Conservation (phyloP, 2,797 vertebrate genomes). For the Cynopterus sphinx region DNA sequence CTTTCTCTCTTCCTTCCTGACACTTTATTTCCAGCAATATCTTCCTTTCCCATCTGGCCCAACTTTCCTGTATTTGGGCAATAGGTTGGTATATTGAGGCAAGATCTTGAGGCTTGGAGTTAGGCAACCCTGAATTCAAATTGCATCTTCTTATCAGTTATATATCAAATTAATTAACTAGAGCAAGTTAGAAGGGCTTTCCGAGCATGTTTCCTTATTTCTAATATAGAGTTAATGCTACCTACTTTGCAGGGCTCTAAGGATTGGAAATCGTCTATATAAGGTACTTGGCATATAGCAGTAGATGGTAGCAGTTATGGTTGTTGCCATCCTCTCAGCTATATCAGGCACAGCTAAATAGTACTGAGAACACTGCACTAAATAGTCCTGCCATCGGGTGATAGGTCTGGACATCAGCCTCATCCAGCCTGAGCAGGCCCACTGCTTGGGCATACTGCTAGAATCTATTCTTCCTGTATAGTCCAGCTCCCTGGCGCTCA, state of each 20-base stretch:
- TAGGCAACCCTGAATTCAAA: not conserved
- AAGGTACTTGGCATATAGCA: not conserved
- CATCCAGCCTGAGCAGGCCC: not conserved
- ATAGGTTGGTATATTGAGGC: not conserved
- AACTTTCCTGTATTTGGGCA: not conserved
- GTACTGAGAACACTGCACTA: not conserved
- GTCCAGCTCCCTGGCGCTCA: not conserved
- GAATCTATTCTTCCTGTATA: not conserved
- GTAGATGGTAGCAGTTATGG: not conserved
- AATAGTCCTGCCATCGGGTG: not conserved
- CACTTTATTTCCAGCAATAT: not conserved
- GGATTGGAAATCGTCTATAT: not conserved
- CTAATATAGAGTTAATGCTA: not conserved
- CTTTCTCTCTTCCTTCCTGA: not conserved
- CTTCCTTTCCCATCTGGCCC: not conserved
- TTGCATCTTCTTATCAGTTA: not conserved
- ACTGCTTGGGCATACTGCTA: not conserved
- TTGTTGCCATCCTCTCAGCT: not conserved
- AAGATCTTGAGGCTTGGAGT: not conserved
- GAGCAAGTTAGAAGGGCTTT: not conserved
- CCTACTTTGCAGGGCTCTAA: not conserved
- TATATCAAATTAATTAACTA: not conserved
- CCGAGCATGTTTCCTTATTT: not conserved
- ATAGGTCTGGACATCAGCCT: not conserved
- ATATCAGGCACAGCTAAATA: not conserved